These are phyloP conservation scores for Noctuana brunneofusca DNA, from an alignment of 2,888 invertebrate species.

Conservation along the genomic window DNA sequence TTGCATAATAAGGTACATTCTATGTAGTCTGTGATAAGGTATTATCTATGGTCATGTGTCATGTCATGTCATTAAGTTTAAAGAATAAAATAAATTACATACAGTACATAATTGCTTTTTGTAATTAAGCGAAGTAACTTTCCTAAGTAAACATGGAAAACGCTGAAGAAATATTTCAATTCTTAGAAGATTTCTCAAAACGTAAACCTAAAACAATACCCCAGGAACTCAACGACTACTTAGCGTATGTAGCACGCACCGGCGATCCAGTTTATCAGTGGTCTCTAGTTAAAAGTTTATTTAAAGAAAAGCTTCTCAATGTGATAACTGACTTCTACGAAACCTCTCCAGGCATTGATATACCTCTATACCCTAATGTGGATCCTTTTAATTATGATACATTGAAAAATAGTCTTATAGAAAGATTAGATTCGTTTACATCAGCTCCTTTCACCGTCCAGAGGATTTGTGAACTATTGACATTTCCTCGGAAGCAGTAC, in stretches of 20 bases:
- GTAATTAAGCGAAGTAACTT: not conserved
- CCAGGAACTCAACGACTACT: slow-evolving; percentile 93
- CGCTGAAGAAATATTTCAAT: slow-evolving; percentile 92
- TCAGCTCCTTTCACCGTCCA: slow-evolving; percentile 98
- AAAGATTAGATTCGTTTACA: slow-evolving; percentile 91
- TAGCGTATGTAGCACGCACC: slow-evolving; percentile 94
- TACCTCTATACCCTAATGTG: slow-evolving; percentile 94
- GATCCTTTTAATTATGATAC: slow-evolving; percentile 95
- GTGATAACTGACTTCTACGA: slow-evolving; percentile 95
- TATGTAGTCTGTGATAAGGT: too few relatives aligned
- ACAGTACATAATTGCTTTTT: too few relatives aligned
- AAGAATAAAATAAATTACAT: too few relatives aligned
- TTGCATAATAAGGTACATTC: too few relatives aligned
- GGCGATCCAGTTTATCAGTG: slow-evolving; percentile 97
- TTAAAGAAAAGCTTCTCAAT: slow-evolving; percentile 92
- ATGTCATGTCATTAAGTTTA: not conserved
- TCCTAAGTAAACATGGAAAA: slow-evolving; percentile 86
- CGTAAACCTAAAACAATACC: slow-evolving; percentile 90
- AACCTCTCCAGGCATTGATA: slow-evolving; percentile 88
- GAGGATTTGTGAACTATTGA: slow-evolving; percentile 96
- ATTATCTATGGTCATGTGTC: not conserved
- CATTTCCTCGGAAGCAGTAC: slow-evolving; percentile 96
- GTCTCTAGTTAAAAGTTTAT: slow-evolving; percentile 93
- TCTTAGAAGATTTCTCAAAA: slow-evolving; percentile 92
- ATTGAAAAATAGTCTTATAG: slow-evolving; percentile 92